Base-by-base conservation (phyloP, 2,888 invertebrate genomes). In the Eupithecia subfuscata region DNA sequence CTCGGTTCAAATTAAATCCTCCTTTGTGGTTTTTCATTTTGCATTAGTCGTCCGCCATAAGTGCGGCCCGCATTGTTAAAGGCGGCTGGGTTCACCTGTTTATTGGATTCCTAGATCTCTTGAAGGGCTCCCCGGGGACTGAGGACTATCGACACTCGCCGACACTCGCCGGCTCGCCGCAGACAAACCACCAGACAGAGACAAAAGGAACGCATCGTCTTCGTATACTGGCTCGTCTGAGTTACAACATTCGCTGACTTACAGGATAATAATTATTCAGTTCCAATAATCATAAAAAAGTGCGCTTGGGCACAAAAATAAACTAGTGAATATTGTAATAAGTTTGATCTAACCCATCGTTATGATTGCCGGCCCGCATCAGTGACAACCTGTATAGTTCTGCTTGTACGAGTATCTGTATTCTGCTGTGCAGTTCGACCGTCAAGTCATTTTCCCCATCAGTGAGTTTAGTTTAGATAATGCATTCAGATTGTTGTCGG, bases 21-120 rank as follows among this genome's bases (percentile, higher is more conserved):
- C 14, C 1, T 22, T 56, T 60, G 25, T 60, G 22, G 25, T 11
- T 11, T n/a, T 22, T 22, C 4, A 12, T 2, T 22, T 22, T 56
- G n/a, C 52, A 68, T 25, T 3, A 30, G 7, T 16, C 48, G 69
- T 34, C 69, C 69, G 37, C 30, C 43, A 69, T 43, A 30, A 16
- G 30, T 6, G 0, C 1, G 30, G 4, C 16, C 63, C 4, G 25
- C 63, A 30, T 16, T 30, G 5, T 22, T 63, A 8, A 30, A 30
- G 25, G 7, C 60, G 1, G 60, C 12, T 70, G 48, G 60, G 60
- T 68, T 67, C 63, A 73, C 76, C 76, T 76, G 74, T 76, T 76
- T 77, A 77, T 77, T 74, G 72, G 72, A 72, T 74, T 72, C 71
- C 40, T 74, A 37, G 77, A 70, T 77, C 74, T 74, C 71, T 56